phyloP scores from a whole-genome alignment of 2,113 vertebrate species.

The Hippocampus zosterae region DNA sequence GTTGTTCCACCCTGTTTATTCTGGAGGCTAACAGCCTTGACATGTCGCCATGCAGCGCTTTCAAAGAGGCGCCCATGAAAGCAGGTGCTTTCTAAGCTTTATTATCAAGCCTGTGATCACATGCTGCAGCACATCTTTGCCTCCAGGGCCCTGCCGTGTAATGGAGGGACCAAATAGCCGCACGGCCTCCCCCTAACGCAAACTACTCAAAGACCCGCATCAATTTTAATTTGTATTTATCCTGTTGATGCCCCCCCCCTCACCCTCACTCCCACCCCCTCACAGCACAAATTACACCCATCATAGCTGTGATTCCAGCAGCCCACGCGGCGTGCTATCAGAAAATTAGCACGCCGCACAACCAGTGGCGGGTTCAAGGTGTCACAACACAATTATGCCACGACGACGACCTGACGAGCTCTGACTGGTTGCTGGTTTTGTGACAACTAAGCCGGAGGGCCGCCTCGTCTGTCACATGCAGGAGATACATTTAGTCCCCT shows the following conservation, averaged over 20 bases:
- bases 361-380: slow-evolving; percentile 72
- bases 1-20: slow-evolving; percentile 13
- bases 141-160: slow-evolving; percentile 36
- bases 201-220: slow-evolving; percentile 74
- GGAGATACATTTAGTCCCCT: slow-evolving; percentile 14
- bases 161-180: slow-evolving; percentile 52
- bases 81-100: slow-evolving; percentile 7
- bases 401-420: slow-evolving; percentile 68
- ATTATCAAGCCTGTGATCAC: slow-evolving; percentile 33
- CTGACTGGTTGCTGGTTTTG: slow-evolving; percentile 61
- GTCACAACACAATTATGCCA: slow-evolving; percentile 79
- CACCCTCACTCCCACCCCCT: slow-evolving; percentile 30
- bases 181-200: slow-evolving; percentile 50
- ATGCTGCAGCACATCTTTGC: slow-evolving; percentile 49
- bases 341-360: slow-evolving; percentile 79
- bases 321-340: slow-evolving; percentile 66
- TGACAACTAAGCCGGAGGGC: slow-evolving; percentile 70
- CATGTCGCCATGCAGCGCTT: slow-evolving; percentile 10
- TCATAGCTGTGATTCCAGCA: slow-evolving; percentile 72
- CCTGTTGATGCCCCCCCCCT: slow-evolving; percentile 70
- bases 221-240: slow-evolving; percentile 83
- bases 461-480: slow-evolving; percentile 67
- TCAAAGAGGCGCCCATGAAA: slow-evolving; percentile 18
- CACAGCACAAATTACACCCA: slow-evolving; percentile 75
- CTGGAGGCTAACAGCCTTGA: slow-evolving; percentile 1